Evolutionary conservation across 2,797 vertebrate genomes (phyloP).

Genomic region (Phoxinus dragarum): DNA sequence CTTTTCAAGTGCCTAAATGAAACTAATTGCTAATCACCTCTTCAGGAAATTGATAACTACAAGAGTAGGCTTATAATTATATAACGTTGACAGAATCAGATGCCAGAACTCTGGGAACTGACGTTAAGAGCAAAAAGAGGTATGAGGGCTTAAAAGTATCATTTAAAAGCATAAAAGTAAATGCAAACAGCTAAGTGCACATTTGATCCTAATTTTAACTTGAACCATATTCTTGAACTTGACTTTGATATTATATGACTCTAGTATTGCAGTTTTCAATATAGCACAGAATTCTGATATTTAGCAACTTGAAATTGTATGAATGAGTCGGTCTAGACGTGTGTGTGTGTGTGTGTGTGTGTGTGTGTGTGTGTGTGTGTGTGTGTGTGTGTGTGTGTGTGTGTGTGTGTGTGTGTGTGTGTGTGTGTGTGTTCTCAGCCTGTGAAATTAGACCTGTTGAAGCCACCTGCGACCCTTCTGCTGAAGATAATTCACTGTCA

Average conservation of each 20-base stretch:
- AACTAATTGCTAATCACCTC: conserved; percentile 43
- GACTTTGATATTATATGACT: background rate
- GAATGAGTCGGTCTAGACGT: background rate
- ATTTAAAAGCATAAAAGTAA: background rate
- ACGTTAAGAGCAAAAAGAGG: background rate
- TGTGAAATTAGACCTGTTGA: conserved; percentile 70
- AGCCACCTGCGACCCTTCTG: conserved; percentile 76
- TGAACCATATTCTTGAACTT: background rate
- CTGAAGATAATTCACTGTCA: conserved; percentile 78
- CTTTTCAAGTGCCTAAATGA: conserved; percentile 23
- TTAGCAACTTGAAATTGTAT: background rate
- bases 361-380: background rate
- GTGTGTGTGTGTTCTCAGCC: conserved; percentile 46
- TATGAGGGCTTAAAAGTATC: background rate
- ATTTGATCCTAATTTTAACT: background rate
- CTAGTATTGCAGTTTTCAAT: background rate
- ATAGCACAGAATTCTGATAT: background rate
- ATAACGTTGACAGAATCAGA: background rate
- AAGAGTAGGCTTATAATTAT: conserved; percentile 30
- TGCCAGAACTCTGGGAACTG: background rate
- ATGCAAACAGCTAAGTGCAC: background rate
- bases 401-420: too few species aligned
- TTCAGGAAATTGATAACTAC: conserved; percentile 26
- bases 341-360: background rate
- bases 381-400: background rate